Conservation (phyloP, 1,140 invertebrate species). For the Drosophila dunni region DNA sequence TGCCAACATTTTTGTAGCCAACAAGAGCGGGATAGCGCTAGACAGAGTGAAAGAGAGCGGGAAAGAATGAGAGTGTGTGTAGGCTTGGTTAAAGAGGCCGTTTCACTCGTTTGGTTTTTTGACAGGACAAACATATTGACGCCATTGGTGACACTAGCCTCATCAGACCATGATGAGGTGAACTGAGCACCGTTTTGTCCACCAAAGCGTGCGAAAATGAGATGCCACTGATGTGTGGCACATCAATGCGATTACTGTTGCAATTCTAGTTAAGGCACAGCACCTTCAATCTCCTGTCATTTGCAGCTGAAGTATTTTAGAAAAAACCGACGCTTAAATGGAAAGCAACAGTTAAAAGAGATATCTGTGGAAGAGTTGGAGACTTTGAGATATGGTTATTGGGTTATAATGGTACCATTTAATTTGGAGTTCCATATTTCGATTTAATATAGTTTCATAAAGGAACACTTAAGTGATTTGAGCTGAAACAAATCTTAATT, state of each 20-base stretch:
- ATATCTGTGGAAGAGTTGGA: neutral
- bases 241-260: constrained; percentile 40
- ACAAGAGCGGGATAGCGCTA: neutral
- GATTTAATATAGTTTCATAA: too few species aligned
- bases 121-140: constrained; percentile 58
- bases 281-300: neutral
- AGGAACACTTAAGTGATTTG: too few species aligned
- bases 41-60: neutral
- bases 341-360: neutral
- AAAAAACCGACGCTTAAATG: neutral
- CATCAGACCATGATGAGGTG: constrained; percentile 29
- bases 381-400: too few species aligned
- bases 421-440: too few species aligned
- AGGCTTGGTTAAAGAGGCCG: neutral
- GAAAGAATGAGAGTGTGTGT: neutral
- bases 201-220: constrained; percentile 65
- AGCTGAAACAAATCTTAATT: too few species aligned
- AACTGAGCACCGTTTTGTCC: neutral
- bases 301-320: constrained; percentile 1
- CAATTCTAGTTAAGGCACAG: constrained; percentile 19
- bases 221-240: constrained; percentile 22
- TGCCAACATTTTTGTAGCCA: constrained; percentile 44
- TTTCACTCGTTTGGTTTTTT: constrained; percentile 35
- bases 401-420: too few species aligned
- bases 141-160: constrained; percentile 24